Evolutionary conservation across 2,113 vertebrate species (phyloP).

Genomic region (Arizona elegans): DNA sequence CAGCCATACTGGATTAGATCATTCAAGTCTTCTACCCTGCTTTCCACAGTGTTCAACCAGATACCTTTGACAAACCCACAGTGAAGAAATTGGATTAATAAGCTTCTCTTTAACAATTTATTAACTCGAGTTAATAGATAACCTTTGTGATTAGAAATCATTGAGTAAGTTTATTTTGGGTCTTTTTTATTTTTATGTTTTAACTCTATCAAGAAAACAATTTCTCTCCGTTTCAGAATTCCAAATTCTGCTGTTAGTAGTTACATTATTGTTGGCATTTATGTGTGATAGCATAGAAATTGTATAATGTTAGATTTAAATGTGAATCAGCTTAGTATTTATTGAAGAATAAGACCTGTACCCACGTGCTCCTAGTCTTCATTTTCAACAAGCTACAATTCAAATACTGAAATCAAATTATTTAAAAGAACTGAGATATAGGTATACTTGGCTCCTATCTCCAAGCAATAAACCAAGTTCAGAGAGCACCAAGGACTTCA

Average conservation of each 20-base stretch:
- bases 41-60: neutral
- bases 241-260: slow-evolving; percentile 28
- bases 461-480: no score
- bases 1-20: neutral
- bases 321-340: neutral
- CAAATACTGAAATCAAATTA: neutral
- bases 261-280: slow-evolving; percentile 18
- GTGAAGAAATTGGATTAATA: neutral
- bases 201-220: neutral
- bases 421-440: neutral
- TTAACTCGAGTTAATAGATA: neutral
- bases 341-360: neutral
- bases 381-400: neutral
- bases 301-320: neutral
- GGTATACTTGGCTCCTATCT: neutral
- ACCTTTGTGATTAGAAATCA: neutral
- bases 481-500: no score
- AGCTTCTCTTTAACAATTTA: neutral
- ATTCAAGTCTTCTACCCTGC: neutral
- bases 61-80: neutral
- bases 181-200: neutral
- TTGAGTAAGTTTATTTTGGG: neutral
- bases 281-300: slow-evolving; percentile 33
- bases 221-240: slow-evolving; percentile 8
- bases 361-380: neutral